Conservation (phyloP, 1,140 invertebrate species). For the Steinernema feltiae region DNA sequence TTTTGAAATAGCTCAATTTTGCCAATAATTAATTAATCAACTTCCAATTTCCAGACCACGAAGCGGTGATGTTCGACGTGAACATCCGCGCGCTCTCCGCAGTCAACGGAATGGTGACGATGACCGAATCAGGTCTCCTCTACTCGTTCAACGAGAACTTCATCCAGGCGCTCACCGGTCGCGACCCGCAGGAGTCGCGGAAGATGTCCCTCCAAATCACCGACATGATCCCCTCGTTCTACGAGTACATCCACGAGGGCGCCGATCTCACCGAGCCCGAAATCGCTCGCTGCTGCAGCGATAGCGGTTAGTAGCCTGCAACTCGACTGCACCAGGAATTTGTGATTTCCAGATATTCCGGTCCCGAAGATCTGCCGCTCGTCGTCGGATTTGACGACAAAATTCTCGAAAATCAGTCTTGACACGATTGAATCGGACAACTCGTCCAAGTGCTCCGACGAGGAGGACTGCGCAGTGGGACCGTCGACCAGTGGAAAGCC, state of each 20-base stretch:
- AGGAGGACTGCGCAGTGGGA: slow-evolving; percentile 26
- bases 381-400: not conserved
- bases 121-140: slow-evolving; percentile 41
- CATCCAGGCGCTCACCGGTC: slow-evolving; percentile 42
- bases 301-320: not conserved
- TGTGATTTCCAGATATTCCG: not conserved
- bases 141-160: slow-evolving; percentile 50
- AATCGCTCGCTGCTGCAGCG: not conserved
- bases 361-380: not conserved
- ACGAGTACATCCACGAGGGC: slow-evolving; percentile 35
- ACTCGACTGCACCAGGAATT: not conserved
- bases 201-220: slow-evolving; percentile 39
- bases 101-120: slow-evolving; percentile 45
- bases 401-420: not conserved
- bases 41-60: not conserved
- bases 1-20: too few relatives aligned
- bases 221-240: slow-evolving; percentile 44
- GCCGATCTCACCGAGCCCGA: not conserved
- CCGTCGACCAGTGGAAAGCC: not conserved
- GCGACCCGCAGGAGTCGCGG: not conserved
- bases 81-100: slow-evolving; percentile 44
- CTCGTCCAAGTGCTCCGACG: slow-evolving; percentile 17
- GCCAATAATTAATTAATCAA: too few relatives aligned
- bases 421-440: slow-evolving; percentile 6
- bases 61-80: slow-evolving; percentile 30